Evolutionary conservation across 2,888 invertebrate genomes (phyloP).

Genomic region (Octodonta nipae): DNA sequence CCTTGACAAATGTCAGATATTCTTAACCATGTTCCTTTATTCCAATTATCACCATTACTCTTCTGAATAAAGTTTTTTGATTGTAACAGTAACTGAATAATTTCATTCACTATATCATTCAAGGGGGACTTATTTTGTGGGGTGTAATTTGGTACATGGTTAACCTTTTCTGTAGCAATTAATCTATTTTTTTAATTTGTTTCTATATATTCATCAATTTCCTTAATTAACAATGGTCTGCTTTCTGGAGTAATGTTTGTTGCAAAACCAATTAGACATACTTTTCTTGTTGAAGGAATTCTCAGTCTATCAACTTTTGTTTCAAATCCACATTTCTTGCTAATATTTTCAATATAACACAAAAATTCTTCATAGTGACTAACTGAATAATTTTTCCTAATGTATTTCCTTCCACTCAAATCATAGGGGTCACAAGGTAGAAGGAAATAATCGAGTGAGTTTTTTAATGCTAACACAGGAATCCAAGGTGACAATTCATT

Average conservation of each 20-base stretch:
- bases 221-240: too few relatives aligned
- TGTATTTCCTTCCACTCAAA: constrained; percentile 75
- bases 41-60: constrained; percentile 41
- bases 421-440: constrained; percentile 92
- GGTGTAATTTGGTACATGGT: constrained; percentile 77
- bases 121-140: constrained; percentile 54
- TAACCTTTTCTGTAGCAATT: constrained; percentile 43
- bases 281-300: constrained; percentile 93
- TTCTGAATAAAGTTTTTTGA: constrained; percentile 27
- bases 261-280: constrained; percentile 55
- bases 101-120: constrained; percentile 51
- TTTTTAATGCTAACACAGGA: constrained; percentile 75
- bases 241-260: constrained; percentile 4
- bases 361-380: constrained; percentile 71
- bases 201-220: constrained; percentile 14
- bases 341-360: constrained; percentile 48
- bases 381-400: constrained; percentile 49
- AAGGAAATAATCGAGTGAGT: constrained; percentile 71
- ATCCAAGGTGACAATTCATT: constrained; percentile 99
- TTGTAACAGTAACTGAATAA: constrained; percentile 48
- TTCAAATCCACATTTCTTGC: constrained; percentile 57
- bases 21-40: constrained; percentile 45
- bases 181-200: too few relatives aligned
- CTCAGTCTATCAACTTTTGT: constrained; percentile 69
- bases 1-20: constrained; percentile 49